Base-by-base conservation (phyloP, 2,888 invertebrate species). In the Epinotia ramella region DNA sequence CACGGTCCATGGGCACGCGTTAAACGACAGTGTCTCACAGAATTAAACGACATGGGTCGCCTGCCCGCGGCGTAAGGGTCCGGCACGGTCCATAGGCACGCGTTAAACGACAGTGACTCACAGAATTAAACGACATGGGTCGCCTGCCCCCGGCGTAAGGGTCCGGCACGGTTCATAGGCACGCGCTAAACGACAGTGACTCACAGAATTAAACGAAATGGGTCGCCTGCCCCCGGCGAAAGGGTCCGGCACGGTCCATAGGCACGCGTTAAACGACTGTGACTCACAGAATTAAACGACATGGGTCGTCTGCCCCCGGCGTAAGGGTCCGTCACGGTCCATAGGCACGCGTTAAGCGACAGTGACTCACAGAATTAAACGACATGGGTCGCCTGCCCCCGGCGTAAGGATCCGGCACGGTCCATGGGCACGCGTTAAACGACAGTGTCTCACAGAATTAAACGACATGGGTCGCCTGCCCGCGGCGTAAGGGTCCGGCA, bases 191-290 rank as follows among this genome's bases (percentile, higher is more conserved):
- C 18, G 18, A 13, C 7, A 60, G 4, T 20, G 28, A 49, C 72
- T 72, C 18, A 72, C 76, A 28, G 76, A 76, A 63, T 76, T 76
- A 20, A 72, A 63, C 12, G 76, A 44, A 16, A 76, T 62, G 28
- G 24, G 20, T 56, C 72, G 62, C 20, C 62, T 53, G 40, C 62
- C 76, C 0, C 76, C 76, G 1, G 67, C 46, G 20, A 1, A 20
- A 20, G 1, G 20, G 20, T 20, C 20, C 20, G 20, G 20, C 20
- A 20, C 20, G 20, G 20, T 9, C 40, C 40, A 40, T 20, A 20
- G 3, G 28, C 33, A 6, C 33, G 33, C 5, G 33, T 33, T 6
- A 33, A 13, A 18, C 33, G 12, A 13, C 6, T 46, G 3, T 20
- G 28, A 49, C 76, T 71, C 18, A 72, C 76, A 28, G 76, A 76